Evolutionary conservation across 2,113 vertebrate species (phyloP), one percentile per base, ranked within the genome.

Genomic region (Pterocles orientalis): DNA sequence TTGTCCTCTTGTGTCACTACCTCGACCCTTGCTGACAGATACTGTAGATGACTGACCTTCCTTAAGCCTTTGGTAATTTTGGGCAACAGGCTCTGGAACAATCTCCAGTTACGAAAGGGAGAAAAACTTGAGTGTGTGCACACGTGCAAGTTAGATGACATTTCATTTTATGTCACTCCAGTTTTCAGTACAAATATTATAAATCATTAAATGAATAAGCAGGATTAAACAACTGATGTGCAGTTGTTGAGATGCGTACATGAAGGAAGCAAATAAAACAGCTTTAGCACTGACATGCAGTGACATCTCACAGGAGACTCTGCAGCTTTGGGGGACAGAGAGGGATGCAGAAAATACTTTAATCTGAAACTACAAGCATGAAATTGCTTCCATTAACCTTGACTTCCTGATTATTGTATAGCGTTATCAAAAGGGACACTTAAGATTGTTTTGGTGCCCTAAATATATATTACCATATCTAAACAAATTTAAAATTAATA

Each of bases 361-460:
- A 88, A 82, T 88, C 82, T 92, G 78, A 94, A 94, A 76, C 50
- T 82, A 48, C 34, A 82, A 92, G 76, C 50, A 96, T 88, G 75
- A 97, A 92, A 93, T 86, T 86, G 24, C 48, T 82, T 90, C 71
- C 78, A 85, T 90, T 90, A 92, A 92, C 66, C 79, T 90, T 94
- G 75, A 85, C 66, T 93, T 90, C 75, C 58, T 94, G 65, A 72
- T 90, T 90, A 90, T 69, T 92, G 43, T 92, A 53, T 61, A 61
- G 36, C 54, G 50, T 85, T 95, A 91, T 84, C 50, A 79, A 94
- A 92, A 95, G 71, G 58, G 47, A 83, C 26, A 88, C 47, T 94
- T 88, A 95, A 77, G 64, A 64, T 56, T 81, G 28, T 81, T 92
- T 94, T 76, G 39, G 50, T 73, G 61, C 28, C 54, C n/a, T 86